A percentile compares a stretch with the other conserved stretches of the same genome.
These are phyloP conservation scores for Hirundichthys speculiger DNA, from an alignment of 2,113 vertebrate species.

Conservation along the genomic window DNA sequence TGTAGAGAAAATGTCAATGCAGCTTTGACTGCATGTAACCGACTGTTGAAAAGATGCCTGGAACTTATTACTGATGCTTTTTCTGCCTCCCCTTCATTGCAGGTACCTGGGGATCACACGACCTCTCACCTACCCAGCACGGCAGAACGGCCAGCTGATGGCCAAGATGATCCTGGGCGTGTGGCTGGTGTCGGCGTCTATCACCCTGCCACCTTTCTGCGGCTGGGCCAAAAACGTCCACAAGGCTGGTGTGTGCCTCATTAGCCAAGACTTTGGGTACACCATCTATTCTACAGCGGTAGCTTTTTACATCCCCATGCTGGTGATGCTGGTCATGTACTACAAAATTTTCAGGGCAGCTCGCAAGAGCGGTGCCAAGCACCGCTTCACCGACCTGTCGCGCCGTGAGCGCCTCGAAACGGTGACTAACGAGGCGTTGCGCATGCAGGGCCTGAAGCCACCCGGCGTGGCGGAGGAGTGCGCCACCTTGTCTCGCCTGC, in stretches of 20 bases:
- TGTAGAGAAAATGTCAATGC: constrained; percentile 12
- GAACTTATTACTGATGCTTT: background rate
- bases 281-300: constrained; percentile 85
- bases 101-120: constrained; percentile 85
- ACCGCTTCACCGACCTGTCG: constrained; percentile 78
- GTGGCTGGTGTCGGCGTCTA: constrained; percentile 83
- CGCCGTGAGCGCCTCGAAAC: constrained; percentile 71
- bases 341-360: constrained; percentile 86
- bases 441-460: constrained; percentile 82
- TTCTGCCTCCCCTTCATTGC: constrained; percentile 33
- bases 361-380: constrained; percentile 83
- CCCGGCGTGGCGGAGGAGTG: constrained; percentile 79
- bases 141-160: constrained; percentile 85
- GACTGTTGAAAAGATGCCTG: background rate
- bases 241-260: constrained; percentile 81
- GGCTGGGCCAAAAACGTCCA: constrained; percentile 85
- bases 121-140: constrained; percentile 83
- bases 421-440: constrained; percentile 73
- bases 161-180: constrained; percentile 85
- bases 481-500: constrained; percentile 77
- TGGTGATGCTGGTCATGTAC: constrained; percentile 86
- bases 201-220: constrained; percentile 84
- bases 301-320: constrained; percentile 86
- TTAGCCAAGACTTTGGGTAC: constrained; percentile 85
- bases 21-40: background rate